Conservation (phyloP, 1,140 invertebrate genomes). For the Pseudobourletiella spinata region DNA sequence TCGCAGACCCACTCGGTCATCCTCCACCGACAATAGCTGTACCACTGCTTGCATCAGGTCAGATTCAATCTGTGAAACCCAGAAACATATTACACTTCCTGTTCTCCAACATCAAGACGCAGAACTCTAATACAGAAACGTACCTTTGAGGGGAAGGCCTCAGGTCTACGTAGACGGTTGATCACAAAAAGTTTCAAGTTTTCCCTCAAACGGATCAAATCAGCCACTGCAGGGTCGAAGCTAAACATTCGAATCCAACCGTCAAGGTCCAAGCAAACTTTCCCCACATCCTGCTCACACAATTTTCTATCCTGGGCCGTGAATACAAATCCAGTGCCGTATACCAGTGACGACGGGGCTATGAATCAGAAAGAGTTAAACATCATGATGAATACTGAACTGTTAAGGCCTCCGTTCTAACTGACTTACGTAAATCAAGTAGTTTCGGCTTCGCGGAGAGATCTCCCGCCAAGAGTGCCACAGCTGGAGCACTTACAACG, state of each 20-base stretch:
- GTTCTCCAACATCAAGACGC: background rate
- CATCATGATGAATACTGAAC: too few relatives aligned
- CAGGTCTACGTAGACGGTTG: background rate
- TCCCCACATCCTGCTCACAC: background rate
- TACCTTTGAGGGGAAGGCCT: background rate
- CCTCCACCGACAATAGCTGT: slow-evolving; percentile 48
- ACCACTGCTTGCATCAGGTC: background rate
- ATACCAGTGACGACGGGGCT: background rate
- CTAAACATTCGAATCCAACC: background rate
- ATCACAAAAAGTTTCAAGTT: background rate
- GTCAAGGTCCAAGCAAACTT: background rate
- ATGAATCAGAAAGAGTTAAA: too few relatives aligned
- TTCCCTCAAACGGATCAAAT: slow-evolving; percentile 40
- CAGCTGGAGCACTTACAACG: slow-evolving; percentile 64
- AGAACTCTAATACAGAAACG: background rate
- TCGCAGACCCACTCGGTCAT: slow-evolving; percentile 57
- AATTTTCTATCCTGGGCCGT: background rate
- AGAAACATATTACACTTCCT: background rate
- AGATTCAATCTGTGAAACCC: background rate
- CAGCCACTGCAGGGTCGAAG: background rate
- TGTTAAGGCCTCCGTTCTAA: too few relatives aligned
- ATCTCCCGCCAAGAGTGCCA: slow-evolving; percentile 63
- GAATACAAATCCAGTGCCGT: background rate
- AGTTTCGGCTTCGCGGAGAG: background rate
- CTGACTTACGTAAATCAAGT: too few relatives aligned